These are phyloP conservation scores for Drosophila neocordata DNA, from an alignment of 1,140 invertebrate genomes.

Conservation along the genomic window DNA sequence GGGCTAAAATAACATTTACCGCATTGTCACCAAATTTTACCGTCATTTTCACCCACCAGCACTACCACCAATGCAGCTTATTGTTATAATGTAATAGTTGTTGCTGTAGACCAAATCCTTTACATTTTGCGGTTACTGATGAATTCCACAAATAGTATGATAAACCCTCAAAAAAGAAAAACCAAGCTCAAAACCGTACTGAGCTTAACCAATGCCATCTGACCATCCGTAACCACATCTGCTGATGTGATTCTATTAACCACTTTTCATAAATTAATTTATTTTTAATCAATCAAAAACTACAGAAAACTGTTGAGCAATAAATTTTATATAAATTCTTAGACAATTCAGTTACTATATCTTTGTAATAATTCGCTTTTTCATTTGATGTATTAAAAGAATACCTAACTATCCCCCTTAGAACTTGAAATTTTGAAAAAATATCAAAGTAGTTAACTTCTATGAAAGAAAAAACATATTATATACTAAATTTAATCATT, in stretches of 20 bases:
- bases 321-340: too few relatives aligned
- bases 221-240: background rate
- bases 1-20: slow-evolving; percentile 45
- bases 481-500: too few relatives aligned
- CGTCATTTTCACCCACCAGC: background rate
- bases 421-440: too few relatives aligned
- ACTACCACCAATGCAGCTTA: background rate
- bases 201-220: background rate
- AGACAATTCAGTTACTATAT: too few relatives aligned
- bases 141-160: background rate
- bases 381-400: too few relatives aligned
- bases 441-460: too few relatives aligned
- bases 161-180: background rate
- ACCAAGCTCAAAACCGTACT: background rate
- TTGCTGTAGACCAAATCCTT: background rate
- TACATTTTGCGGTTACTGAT: background rate
- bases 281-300: too few relatives aligned
- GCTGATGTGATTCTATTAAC: background rate
- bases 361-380: too few relatives aligned
- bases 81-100: background rate
- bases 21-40: slow-evolving; percentile 48
- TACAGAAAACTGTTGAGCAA: too few relatives aligned
- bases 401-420: too few relatives aligned
- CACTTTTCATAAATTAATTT: too few relatives aligned
- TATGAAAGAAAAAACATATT: too few relatives aligned